Evolutionary conservation across 2,113 vertebrate genomes (phyloP).

Genomic region (Siniperca chuatsi): DNA sequence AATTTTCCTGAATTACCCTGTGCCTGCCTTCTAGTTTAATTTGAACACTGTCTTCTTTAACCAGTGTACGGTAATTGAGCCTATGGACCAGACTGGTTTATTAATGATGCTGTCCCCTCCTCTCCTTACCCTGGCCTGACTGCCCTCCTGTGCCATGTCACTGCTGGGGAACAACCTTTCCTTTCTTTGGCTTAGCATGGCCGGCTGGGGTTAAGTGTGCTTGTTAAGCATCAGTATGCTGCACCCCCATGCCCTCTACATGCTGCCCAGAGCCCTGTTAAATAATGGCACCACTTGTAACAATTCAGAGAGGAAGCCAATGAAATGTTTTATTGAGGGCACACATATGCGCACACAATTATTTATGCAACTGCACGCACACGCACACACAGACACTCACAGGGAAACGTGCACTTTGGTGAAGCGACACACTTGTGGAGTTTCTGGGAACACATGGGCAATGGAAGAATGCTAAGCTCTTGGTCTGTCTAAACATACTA

Average conservation of each 20-base stretch:
- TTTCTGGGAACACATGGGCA: conserved; percentile 66
- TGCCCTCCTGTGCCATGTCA: conserved; percentile 74
- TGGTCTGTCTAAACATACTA: conserved; percentile 74
- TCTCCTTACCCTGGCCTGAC: conserved; percentile 62
- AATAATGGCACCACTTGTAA: conserved; percentile 78
- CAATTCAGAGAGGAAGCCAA: conserved; percentile 77
- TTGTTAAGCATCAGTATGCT: conserved; percentile 66
- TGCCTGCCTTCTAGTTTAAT: conserved; percentile 40
- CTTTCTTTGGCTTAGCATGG: conserved; percentile 72
- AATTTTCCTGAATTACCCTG: conserved; percentile 17
- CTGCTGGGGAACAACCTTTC: conserved; percentile 72
- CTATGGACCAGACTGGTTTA: conserved; percentile 42
- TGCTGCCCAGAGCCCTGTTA: conserved; percentile 60
- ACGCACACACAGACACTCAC: conserved; percentile 16
- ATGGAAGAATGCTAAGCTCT: conserved; percentile 78
- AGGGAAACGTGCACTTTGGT: conserved; percentile 33
- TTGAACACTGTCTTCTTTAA: conserved; percentile 57
- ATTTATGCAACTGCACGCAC: conserved; percentile 42
- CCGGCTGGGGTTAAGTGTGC: conserved; percentile 70
- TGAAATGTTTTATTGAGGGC: conserved; percentile 75
- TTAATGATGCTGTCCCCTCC: conserved; percentile 71
- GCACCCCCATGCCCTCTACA: conserved; percentile 59
- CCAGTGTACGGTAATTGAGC: conserved; percentile 51
- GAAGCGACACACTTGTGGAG: conserved; percentile 47
- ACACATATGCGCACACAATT: conserved; percentile 48